phyloP scores from a whole-genome alignment of 2,797 vertebrate genomes.

The Limnodromus scolopaceus region DNA sequence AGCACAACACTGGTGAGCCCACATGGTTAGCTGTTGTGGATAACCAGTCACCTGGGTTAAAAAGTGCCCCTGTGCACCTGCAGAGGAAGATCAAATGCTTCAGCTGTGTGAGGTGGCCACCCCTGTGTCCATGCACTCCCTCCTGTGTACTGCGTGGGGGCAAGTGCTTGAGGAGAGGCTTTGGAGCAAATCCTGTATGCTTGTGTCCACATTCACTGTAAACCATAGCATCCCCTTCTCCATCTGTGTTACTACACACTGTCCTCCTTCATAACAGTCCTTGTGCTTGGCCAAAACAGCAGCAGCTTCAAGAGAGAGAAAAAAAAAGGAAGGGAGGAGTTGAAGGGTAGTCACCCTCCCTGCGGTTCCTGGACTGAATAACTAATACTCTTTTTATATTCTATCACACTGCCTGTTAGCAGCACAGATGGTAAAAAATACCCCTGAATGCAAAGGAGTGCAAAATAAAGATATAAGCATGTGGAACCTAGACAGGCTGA shows the following conservation, averaged over 20 bases:
- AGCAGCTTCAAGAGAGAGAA: background rate
- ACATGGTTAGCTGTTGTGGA: rapidly evolving
- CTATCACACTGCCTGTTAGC: conserved; percentile 37
- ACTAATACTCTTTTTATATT: conserved; percentile 43
- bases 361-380: conserved; percentile 10
- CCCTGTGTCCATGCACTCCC: background rate
- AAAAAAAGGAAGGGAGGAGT: background rate
- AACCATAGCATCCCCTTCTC: background rate
- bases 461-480: conserved; percentile 42
- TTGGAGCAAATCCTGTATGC: rapidly evolving
- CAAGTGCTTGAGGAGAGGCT: rapidly evolving
- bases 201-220: background rate
- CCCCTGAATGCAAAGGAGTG: background rate
- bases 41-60: background rate
- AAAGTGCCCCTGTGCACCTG: rapidly evolving
- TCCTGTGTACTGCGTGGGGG: rapidly evolving
- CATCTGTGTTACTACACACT: background rate
- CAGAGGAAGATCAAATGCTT: rapidly evolving
- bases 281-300: background rate
- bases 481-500: conserved; percentile 40
- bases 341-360: conserved; percentile 4
- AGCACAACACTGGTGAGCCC: background rate
- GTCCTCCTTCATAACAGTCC: background rate
- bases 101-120: background rate
- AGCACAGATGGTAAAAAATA: conserved; percentile 63